Percentiles rank a stretch among this genome's conserved stretches.
Conservation (phyloP, 2,888 invertebrate species). For the Panzeria rudis region DNA sequence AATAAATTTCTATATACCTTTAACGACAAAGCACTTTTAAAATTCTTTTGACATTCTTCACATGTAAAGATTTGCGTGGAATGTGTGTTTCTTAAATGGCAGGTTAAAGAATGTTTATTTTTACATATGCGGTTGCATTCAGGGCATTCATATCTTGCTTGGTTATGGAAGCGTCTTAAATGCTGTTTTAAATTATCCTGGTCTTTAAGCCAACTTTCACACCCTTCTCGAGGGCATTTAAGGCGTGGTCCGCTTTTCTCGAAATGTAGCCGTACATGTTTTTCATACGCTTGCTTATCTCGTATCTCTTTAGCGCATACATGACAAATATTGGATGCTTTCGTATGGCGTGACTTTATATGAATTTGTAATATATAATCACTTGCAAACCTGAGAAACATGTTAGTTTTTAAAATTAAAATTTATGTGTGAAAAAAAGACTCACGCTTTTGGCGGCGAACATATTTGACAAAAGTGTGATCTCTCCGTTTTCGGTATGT, state of each 20-base stretch:
- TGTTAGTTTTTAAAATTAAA: neutral
- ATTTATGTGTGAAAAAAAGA: conserved; percentile 13
- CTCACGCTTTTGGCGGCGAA: conserved; percentile 78
- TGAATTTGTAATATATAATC: conserved; percentile 81
- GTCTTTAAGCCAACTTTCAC: conserved; percentile 83
- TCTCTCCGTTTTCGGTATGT: conserved; percentile 77
- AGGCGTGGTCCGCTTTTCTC: conserved; percentile 81
- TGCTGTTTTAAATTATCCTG: conserved; percentile 82
- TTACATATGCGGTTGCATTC: conserved; percentile 81
- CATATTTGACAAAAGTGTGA: conserved; percentile 77
- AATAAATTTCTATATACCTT: conserved; percentile 75
- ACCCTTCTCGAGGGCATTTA: conserved; percentile 82
- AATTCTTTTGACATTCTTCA: conserved; percentile 82
- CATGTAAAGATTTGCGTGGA: conserved; percentile 78
- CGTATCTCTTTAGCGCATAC: conserved; percentile 83
- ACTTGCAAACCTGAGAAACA: conserved; percentile 79
- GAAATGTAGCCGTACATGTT: conserved; percentile 82
- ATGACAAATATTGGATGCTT: conserved; percentile 82
- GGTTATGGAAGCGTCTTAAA: conserved; percentile 80
- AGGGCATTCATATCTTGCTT: conserved; percentile 76
- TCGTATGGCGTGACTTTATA: conserved; percentile 80
- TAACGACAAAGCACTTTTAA: conserved; percentile 81
- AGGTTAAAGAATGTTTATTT: conserved; percentile 81
- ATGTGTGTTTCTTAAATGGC: conserved; percentile 82
- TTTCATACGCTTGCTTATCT: conserved; percentile 82